Conservation (phyloP, 1,140 invertebrate species). For the Drosophila subpulchrella region DNA sequence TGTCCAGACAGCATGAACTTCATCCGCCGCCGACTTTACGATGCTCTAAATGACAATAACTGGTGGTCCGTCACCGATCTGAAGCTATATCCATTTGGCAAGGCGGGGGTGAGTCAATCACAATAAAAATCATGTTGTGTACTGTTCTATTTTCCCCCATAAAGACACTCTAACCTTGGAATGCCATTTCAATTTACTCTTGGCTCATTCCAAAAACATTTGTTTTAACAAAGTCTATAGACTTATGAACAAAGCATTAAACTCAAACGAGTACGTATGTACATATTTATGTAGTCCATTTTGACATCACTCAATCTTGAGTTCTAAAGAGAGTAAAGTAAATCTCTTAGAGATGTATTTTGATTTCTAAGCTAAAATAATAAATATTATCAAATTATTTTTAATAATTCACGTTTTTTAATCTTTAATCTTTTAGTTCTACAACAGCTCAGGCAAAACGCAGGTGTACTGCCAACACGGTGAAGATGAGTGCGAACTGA, state of each 20-base stretch:
- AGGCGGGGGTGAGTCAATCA: slow-evolving; percentile 63
- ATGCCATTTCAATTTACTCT: background rate
- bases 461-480: slow-evolving; percentile 75
- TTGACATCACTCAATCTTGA: too few relatives aligned
- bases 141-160: too few relatives aligned
- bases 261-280: background rate
- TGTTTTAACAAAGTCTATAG: slow-evolving; percentile 10
- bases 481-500: slow-evolving; percentile 69
- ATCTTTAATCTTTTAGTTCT: slow-evolving; percentile 40
- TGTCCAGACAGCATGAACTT: slow-evolving; percentile 79
- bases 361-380: too few relatives aligned
- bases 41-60: slow-evolving; percentile 54
- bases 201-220: background rate
- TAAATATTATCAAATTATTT: too few relatives aligned
- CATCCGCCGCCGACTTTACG: slow-evolving; percentile 57
- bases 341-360: too few relatives aligned
- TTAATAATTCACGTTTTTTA: too few relatives aligned
- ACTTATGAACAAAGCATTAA: slow-evolving; percentile 7
- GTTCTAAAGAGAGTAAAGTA: too few relatives aligned
- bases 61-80: slow-evolving; percentile 64
- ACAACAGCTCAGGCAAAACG: slow-evolving; percentile 48
- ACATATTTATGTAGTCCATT: background rate
- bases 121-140: background rate
- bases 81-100: slow-evolving; percentile 78
- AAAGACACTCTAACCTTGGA: background rate